Base-by-base conservation (phyloP, 2,113 vertebrate genomes). In the Isichthys henryi region DNA sequence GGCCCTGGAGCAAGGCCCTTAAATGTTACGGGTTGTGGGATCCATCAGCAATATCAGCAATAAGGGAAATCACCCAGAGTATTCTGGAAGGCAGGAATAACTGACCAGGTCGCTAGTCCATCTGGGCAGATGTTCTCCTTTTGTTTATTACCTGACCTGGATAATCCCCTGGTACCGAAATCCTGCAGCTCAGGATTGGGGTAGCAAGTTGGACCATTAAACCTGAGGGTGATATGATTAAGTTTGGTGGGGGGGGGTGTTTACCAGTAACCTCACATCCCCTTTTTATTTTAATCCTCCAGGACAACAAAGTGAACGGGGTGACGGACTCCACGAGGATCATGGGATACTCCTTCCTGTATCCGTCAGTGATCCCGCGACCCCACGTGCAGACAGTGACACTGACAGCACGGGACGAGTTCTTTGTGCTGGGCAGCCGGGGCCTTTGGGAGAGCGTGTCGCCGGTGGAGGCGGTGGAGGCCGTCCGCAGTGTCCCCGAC, bases 241-340 rank as follows among this genome's bases (percentile, higher is more conserved):
- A 66, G 2, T n/a, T n/a, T 27, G 2, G 56, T 23, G 19, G 56
- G 21, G 53, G 52, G 23, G 56, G 23, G 58, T 62, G 31, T 11
- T 74, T 10, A 74, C 27, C 66, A 4, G 13, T 39, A 74, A 74
- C 66, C 13, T 49, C 84, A 86, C 46, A 21, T 19, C n/a, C 1
- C 23, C 31, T 9, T 3, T 50, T 45, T 87, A 48, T 46, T 0
- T 19, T 48, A 89, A 56, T 89, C 43, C 52, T 86, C 39, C 94
- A 99, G 98, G 98, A 99, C 50, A 98, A 98, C 94, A 99, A 99
- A 94, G 98, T 99, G 91, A 99, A 99, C 0, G 98, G 98, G 0
- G 98, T 99, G 94, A 99, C 98, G 0, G 98, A 99, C 92, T 99
- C 97, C 6, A 99, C 98, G 0, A 96, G 98, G 52, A 98, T 99